phyloP scores from a whole-genome alignment of 2,113 vertebrate genomes.

The Hemiscyllium ocellatum region DNA sequence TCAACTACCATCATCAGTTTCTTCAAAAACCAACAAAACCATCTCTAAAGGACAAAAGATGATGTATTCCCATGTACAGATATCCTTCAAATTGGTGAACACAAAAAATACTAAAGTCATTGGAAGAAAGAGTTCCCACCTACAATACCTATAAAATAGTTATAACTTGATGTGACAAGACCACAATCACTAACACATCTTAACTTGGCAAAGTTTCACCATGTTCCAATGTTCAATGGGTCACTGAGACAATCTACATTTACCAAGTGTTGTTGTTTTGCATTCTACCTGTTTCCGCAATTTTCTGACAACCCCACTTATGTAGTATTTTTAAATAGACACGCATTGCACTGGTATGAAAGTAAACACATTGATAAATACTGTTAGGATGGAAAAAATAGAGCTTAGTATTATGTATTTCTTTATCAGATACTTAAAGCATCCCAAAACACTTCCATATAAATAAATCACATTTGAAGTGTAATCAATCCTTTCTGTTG shows the following conservation, averaged over 20 bases:
- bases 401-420: background rate
- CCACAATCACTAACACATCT: background rate
- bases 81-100: background rate
- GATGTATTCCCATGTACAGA: background rate
- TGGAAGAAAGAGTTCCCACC: background rate
- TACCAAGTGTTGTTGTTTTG: background rate
- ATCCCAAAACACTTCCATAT: background rate
- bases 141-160: background rate
- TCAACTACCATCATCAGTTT: background rate
- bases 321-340: background rate
- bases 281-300: background rate
- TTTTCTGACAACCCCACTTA: background rate
- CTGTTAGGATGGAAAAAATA: background rate
- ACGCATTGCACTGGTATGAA: background rate
- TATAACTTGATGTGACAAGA: background rate
- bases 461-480: slow-evolving; percentile 2
- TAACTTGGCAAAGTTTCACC: background rate
- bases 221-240: background rate
- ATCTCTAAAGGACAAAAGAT: background rate
- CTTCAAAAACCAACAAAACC: background rate
- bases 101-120: background rate
- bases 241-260: background rate
- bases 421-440: background rate
- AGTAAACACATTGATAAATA: background rate
- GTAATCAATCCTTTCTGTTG: background rate